Evolutionary conservation across 2,797 vertebrate genomes (phyloP).

Genomic region (Myotis daubentonii): DNA sequence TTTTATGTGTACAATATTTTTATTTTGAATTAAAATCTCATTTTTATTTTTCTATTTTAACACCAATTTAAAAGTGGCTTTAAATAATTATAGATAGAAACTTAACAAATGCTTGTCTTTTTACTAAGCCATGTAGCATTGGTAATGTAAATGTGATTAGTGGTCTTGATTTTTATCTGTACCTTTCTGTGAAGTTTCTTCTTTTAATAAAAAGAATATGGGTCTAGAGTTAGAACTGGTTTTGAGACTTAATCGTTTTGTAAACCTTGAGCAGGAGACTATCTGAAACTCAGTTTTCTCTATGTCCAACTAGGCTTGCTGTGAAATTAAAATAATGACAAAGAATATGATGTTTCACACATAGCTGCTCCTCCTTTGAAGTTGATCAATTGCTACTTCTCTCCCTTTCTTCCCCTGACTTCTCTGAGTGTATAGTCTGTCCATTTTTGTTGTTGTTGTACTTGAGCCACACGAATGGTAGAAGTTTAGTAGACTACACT

Average conservation of each 20-base stretch:
- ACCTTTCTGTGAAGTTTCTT: background rate
- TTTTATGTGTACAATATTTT: background rate
- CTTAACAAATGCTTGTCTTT: background rate
- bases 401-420: background rate
- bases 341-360: background rate
- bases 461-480: background rate
- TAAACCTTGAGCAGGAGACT: background rate
- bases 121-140: background rate
- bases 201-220: background rate
- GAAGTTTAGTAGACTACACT: background rate
- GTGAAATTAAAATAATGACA: background rate
- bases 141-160: background rate
- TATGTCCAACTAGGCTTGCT: background rate
- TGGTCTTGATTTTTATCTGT: background rate
- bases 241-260: background rate
- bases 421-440: background rate
- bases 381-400: background rate
- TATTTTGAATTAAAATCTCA: background rate
- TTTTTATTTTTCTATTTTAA: constrained; percentile 37
- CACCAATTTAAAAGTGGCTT: background rate
- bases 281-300: background rate
- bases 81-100: background rate
- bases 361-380: background rate
- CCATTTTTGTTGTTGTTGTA: background rate
- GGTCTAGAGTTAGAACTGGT: background rate